Conservation (phyloP, 2,113 vertebrate genomes). For the Spilogale gracilis region DNA sequence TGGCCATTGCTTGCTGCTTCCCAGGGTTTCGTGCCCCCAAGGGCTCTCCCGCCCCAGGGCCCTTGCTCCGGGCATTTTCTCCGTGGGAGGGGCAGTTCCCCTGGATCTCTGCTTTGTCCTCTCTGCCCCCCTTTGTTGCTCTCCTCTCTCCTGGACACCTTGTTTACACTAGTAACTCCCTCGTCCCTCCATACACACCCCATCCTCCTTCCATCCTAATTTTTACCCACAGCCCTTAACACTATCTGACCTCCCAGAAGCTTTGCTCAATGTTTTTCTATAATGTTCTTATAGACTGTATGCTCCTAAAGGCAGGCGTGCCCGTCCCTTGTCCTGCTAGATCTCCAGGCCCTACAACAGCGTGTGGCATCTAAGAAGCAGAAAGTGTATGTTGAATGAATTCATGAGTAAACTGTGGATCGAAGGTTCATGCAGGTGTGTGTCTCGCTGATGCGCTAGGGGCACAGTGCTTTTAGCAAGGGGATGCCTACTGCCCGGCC, state of each 20-base stretch:
- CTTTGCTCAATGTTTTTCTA: too few relatives aligned
- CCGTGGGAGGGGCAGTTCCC: fast-evolving
- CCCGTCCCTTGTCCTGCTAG: fast-evolving
- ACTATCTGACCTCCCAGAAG: too few relatives aligned
- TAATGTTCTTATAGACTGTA: fast-evolving
- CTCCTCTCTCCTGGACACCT: background rate
- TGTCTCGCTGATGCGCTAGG: too few relatives aligned
- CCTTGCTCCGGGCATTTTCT: background rate
- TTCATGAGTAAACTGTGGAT: fast-evolving
- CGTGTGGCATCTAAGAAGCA: fast-evolving
- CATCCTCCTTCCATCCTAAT: background rate
- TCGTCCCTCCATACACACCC: background rate
- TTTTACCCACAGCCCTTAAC: background rate
- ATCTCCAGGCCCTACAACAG: fast-evolving
- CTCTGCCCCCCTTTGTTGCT: background rate
- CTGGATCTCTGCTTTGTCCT: background rate
- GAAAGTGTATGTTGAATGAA: too few relatives aligned
- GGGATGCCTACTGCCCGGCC: too few relatives aligned
- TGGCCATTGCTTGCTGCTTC: background rate
- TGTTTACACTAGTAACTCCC: too few relatives aligned
- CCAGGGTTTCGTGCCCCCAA: fast-evolving
- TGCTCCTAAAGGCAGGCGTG: background rate
- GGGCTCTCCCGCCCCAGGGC: too few relatives aligned
- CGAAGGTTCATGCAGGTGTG: too few relatives aligned
- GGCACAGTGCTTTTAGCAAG: background rate